phyloP scores from a whole-genome alignment of 2,797 vertebrate genomes.

The Cryptoblepharus egeriae region DNA sequence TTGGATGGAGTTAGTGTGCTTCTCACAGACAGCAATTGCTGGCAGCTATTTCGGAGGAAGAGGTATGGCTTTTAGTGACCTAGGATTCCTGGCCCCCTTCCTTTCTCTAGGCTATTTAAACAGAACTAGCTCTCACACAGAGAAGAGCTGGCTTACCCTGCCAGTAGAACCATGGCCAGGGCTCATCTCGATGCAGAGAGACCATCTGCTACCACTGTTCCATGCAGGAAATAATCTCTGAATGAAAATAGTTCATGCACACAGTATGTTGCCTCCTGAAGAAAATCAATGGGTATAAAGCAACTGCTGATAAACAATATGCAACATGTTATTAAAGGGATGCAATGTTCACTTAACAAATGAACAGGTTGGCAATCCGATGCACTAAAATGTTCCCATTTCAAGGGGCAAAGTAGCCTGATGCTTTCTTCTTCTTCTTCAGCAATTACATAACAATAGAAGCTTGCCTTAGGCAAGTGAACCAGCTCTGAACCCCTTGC shows the following conservation, averaged over 20 bases:
- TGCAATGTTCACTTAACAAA: background rate
- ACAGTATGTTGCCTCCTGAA: slow-evolving; percentile 61
- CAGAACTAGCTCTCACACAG: slow-evolving; percentile 66
- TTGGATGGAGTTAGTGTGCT: slow-evolving; percentile 28
- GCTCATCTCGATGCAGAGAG: slow-evolving; percentile 67
- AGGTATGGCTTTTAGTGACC: slow-evolving; percentile 54
- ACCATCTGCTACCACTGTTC: slow-evolving; percentile 76
- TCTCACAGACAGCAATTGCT: slow-evolving; percentile 53
- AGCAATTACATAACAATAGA: no score
- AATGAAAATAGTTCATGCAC: slow-evolving; percentile 63
- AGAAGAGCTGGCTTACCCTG: slow-evolving; percentile 71
- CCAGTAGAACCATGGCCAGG: slow-evolving; percentile 71
- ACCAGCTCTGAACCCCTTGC: background rate
- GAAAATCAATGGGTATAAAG: slow-evolving; percentile 53
- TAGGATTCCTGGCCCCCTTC: slow-evolving; percentile 63
- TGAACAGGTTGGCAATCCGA: background rate
- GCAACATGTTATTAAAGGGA: slow-evolving; percentile 13
- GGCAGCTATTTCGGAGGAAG: slow-evolving; percentile 55
- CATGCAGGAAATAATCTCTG: slow-evolving; percentile 70
- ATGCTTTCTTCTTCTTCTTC: background rate
- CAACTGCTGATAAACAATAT: slow-evolving; percentile 27
- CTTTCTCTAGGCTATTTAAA: slow-evolving; percentile 67
- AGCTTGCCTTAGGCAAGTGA: background rate
- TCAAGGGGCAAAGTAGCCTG: background rate
- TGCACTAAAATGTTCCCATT: background rate